A percentile compares a stretch with the other conserved stretches of the same genome.
phyloP scores from a whole-genome alignment of 2,113 vertebrate genomes.

The Coreoperca whiteheadi region DNA sequence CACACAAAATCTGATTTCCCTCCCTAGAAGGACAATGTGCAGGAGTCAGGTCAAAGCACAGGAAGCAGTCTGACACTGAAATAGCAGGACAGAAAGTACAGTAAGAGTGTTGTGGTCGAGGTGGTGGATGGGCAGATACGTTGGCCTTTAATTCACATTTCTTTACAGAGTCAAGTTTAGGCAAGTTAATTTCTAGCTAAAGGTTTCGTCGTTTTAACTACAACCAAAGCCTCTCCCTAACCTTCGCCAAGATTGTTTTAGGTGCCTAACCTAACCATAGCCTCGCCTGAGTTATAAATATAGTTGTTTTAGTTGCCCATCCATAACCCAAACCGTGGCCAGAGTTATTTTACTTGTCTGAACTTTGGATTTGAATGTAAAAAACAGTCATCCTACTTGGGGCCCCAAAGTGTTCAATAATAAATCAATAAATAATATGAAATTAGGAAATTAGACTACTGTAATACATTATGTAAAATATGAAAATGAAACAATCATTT shows the following conservation, averaged over 20 bases:
- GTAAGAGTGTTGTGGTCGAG: constrained; percentile 42
- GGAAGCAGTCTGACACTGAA: constrained; percentile 13
- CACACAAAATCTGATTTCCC: background rate
- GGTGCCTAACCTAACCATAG: constrained; percentile 51
- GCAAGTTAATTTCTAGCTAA: constrained; percentile 55
- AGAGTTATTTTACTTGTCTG: constrained; percentile 4
- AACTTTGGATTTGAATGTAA: background rate
- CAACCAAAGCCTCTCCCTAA: constrained; percentile 54
- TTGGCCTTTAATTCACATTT: constrained; percentile 51
- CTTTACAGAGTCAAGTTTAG: constrained; percentile 53
- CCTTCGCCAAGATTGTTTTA: constrained; percentile 61
- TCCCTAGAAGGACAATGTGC: background rate
- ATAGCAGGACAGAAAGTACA: constrained; percentile 31
- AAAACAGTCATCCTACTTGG: background rate
- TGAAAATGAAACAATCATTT: too few relatives aligned
- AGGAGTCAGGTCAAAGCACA: constrained; percentile 12
- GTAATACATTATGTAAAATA: too few relatives aligned
- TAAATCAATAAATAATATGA: too few relatives aligned
- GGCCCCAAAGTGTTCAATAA: background rate
- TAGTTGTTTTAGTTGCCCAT: constrained; percentile 35
- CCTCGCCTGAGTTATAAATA: constrained; percentile 47
- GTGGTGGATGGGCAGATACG: constrained; percentile 30
- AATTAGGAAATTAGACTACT: too few relatives aligned
- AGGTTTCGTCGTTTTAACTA: constrained; percentile 46
- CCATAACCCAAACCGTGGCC: constrained; percentile 18